These are phyloP conservation scores for Micropoecilia bifurca DNA, from an alignment of 2,797 vertebrate species.

Conservation along the genomic window DNA sequence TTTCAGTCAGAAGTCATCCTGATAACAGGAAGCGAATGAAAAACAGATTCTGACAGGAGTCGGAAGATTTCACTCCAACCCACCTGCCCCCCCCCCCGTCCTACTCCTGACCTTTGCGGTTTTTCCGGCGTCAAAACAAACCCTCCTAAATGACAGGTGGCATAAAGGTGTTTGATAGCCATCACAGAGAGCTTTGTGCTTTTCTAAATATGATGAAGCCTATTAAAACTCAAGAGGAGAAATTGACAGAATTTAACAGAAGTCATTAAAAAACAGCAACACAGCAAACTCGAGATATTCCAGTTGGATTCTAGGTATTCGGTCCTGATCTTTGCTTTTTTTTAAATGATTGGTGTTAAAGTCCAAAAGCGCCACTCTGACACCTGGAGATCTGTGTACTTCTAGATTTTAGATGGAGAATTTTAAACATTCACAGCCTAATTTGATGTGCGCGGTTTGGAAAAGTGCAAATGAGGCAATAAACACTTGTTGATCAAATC, in stretches of 20 bases:
- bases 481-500: neutral
- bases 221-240: neutral
- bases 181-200: conserved; percentile 11
- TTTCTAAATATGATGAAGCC: neutral
- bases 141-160: conserved; percentile 19
- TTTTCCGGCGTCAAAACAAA: conserved; percentile 5
- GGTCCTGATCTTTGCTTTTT: neutral
- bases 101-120: conserved; percentile 32
- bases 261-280: too few species aligned
- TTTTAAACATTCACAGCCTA: neutral
- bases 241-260: neutral
- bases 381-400: neutral
- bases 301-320: neutral
- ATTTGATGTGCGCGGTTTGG: neutral
- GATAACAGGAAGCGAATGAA: conserved; percentile 1
- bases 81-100: too few species aligned
- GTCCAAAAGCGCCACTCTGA: neutral
- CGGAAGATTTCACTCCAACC: conserved; percentile 3
- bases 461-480: neutral
- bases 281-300: neutral
- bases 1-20: neutral
- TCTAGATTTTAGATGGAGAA: neutral
- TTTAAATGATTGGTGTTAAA: neutral
- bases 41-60: conserved; percentile 15
- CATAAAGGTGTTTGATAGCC: conserved; percentile 21